A percentile compares a stretch with the other conserved stretches of the same genome.
Conservation (phyloP, 2,113 vertebrate genomes). For the Opisthocomus hoazin region DNA sequence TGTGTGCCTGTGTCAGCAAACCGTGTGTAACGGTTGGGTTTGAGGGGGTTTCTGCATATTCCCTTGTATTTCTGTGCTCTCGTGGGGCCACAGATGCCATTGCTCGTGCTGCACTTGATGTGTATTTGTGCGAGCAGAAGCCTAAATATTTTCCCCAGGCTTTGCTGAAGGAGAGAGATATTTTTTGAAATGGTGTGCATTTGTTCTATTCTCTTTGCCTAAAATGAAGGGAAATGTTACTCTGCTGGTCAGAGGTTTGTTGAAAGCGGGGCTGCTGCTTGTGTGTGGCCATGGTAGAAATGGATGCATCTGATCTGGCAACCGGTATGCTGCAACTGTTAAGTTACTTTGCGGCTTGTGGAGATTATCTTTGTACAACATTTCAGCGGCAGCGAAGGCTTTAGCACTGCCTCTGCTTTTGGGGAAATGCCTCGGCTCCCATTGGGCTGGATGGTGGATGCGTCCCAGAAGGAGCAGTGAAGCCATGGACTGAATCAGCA, state of each 20-base stretch:
- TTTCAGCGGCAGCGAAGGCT: neutral
- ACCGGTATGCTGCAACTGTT: accelerated
- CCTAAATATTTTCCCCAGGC: neutral
- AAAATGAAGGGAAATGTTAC: neutral
- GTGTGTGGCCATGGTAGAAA: neutral
- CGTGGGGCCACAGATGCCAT: accelerated
- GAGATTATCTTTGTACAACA: accelerated
- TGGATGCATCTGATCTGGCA: neutral
- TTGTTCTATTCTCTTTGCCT: neutral
- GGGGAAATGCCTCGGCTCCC: neutral
- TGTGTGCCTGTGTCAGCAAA: neutral
- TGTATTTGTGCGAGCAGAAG: neutral
- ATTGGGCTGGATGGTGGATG: neutral
- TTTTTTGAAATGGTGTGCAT: neutral
- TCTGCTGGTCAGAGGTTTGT: neutral
- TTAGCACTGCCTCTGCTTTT: neutral
- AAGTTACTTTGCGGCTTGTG: neutral
- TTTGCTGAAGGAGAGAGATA: neutral
- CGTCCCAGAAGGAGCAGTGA: neutral
- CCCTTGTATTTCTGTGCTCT: neutral
- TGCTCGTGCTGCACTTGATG: neutral
- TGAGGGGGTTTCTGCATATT: neutral
- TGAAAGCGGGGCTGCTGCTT: neutral
- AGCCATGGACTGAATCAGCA: neutral
- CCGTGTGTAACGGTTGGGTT: accelerated